These are phyloP conservation scores for Poecilus cupreus DNA, from an alignment of 2,888 invertebrate genomes.

Conservation along the genomic window DNA sequence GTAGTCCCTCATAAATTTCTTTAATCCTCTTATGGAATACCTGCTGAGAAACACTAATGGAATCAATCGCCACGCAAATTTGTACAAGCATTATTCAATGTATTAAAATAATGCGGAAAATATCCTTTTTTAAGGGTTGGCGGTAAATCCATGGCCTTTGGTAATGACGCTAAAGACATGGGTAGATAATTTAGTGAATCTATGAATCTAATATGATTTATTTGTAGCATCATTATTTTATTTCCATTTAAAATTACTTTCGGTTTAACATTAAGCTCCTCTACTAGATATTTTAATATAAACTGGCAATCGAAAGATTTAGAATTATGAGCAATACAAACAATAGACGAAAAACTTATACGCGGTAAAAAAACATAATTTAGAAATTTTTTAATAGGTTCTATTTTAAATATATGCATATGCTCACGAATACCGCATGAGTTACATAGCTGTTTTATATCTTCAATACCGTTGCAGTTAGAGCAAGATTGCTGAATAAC, in stretches of 20 bases:
- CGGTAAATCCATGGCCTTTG: slow-evolving; percentile 61
- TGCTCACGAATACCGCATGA: not conserved
- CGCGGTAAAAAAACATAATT: not conserved
- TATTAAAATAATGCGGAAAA: slow-evolving; percentile 56
- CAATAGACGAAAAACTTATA: not conserved
- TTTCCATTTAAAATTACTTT: not conserved
- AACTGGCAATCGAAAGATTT: too few species aligned
- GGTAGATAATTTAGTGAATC: slow-evolving; percentile 61
- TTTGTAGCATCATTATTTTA: slow-evolving; percentile 56
- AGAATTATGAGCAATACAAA: slow-evolving; percentile 11
- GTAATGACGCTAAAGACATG: slow-evolving; percentile 63
- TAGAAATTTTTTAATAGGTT: not conserved
- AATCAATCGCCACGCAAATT: slow-evolving; percentile 46
- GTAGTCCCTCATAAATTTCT: too few species aligned
- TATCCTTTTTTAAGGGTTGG: slow-evolving; percentile 59
- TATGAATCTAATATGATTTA: slow-evolving; percentile 57
- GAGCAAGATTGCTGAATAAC: slow-evolving; percentile 53
- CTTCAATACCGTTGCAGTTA: not conserved
- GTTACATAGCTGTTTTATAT: slow-evolving; percentile 4
- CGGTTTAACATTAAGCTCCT: too few species aligned
- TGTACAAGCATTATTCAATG: slow-evolving; percentile 36
- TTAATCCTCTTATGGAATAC: too few species aligned
- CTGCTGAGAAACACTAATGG: too few species aligned
- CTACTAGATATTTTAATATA: too few species aligned
- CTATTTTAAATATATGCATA: not conserved